Base-by-base conservation (phyloP, 2,113 vertebrate genomes). In the Anoura caudifer region DNA sequence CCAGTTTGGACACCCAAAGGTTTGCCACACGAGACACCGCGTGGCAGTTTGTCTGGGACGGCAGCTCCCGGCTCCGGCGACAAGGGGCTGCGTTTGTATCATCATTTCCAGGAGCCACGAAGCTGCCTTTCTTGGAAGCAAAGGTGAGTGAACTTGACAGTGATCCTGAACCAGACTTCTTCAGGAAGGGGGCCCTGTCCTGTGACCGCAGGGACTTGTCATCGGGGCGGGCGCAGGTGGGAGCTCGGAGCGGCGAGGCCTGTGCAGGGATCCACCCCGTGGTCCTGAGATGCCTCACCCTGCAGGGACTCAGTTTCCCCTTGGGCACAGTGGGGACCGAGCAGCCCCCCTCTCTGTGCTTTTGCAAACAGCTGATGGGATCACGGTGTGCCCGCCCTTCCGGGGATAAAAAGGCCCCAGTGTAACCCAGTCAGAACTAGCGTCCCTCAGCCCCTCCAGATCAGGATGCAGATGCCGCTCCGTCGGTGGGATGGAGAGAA, bases 91-190 rank as follows among this genome's bases (percentile, higher is more conserved):
- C 12, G 1, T 14, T 14, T 28, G 7, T 15, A 4, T 5, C 5
- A 28, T 50, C 50, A 4, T 50, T 50, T 12, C 6, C 91, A 70
- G 96, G 89, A 96, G 95, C 97, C 97, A 88, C 91, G 92, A 98
- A 98, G 95, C 92, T 94, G 87, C 91, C 96, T 80, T 90, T 95
- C 91, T 50, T 96, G 97, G 93, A 94, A 59, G 61, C 65, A 94
- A 92, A 87, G 67, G 36, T 50, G 47, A 85, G 80, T 70, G 82
- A 90, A 95, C 94, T 91, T 82, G 87, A 93, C 97, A 96, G 96
- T 76, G 70, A 73, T 87, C 96, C 50, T 89, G 36, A 96, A 92
- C 92, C 33, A 88, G 77, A 93, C 36, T 63, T 7, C 97, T 91
- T 96, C 94, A 85, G 93, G 73, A 92, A 92, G 87, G 95, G 81